phyloP scores from a whole-genome alignment of 2,797 vertebrate species.

The Thripadectes ignobilis region DNA sequence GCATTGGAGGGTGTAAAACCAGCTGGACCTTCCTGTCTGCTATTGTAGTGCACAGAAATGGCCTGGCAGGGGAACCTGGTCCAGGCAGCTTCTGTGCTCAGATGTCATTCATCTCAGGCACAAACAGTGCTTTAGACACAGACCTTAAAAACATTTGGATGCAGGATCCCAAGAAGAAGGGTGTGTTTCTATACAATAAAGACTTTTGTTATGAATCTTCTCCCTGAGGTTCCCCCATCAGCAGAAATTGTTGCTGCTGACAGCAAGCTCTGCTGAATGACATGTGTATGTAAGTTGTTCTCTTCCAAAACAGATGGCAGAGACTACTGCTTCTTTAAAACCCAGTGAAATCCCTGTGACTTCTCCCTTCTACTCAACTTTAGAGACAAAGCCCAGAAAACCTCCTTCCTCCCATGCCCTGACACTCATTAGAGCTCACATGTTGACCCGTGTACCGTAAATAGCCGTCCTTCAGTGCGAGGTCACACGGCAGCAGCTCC shows the following conservation, averaged over 20 bases:
- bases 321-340: conserved; percentile 8
- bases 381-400: neutral
- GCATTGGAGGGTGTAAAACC: neutral
- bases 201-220: conserved; percentile 26
- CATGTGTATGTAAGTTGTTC: neutral
- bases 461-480: conserved; percentile 35
- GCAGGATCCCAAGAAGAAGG: neutral
- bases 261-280: neutral
- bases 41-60: neutral
- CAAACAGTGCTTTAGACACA: neutral
- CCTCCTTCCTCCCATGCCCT: neutral
- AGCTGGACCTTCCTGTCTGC: neutral
- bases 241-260: conserved; percentile 37
- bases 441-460: neutral
- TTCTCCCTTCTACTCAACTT: neutral
- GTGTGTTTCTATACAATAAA: conserved; percentile 16
- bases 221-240: conserved; percentile 12
- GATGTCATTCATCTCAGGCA: neutral
- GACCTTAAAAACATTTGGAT: neutral
- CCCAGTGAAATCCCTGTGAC: neutral
- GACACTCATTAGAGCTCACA: neutral
- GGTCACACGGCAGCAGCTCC: neutral
- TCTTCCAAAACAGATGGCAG: conserved; percentile 32
- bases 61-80: neutral
- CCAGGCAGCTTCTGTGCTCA: neutral